Evolutionary conservation across 2,113 vertebrate genomes (phyloP).

Genomic region (Vulpes vulpes): DNA sequence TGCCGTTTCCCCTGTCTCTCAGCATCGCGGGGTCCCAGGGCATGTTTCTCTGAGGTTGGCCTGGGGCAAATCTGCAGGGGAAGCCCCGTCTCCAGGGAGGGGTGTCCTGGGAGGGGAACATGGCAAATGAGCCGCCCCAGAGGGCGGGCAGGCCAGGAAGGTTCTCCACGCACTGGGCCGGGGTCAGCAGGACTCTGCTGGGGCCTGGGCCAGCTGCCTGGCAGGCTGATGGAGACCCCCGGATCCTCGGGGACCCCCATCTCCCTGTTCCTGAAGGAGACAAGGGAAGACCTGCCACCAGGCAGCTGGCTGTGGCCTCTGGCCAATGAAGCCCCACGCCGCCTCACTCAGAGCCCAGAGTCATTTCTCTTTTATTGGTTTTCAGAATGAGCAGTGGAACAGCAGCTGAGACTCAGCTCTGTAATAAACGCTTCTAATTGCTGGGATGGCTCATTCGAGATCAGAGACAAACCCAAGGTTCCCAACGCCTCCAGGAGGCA

Average conservation of each 20-base stretch:
- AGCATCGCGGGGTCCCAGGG: too few species aligned
- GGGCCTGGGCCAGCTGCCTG: background rate
- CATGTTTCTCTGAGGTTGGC: accelerated
- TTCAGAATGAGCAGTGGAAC: background rate
- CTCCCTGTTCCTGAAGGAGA: background rate
- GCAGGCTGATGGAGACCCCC: background rate
- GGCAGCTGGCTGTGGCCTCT: accelerated
- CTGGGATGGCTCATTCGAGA: background rate
- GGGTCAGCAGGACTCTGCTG: background rate
- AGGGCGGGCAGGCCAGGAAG: background rate
- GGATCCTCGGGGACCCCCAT: too few species aligned
- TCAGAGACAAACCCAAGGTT: background rate
- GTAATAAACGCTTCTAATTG: accelerated
- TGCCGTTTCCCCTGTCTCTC: background rate
- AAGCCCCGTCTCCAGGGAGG: background rate
- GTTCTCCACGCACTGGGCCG: accelerated
- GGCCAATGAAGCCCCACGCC: accelerated
- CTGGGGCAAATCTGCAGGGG: background rate
- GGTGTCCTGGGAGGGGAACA: accelerated
- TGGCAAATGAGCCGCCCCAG: background rate
- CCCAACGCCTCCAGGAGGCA: accelerated
- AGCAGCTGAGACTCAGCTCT: accelerated
- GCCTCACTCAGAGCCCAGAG: accelerated
- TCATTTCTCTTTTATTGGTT: background rate
- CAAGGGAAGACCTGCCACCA: accelerated